Base-by-base conservation (phyloP, 2,888 invertebrate genomes). In the Apomyelois bistriatella region DNA sequence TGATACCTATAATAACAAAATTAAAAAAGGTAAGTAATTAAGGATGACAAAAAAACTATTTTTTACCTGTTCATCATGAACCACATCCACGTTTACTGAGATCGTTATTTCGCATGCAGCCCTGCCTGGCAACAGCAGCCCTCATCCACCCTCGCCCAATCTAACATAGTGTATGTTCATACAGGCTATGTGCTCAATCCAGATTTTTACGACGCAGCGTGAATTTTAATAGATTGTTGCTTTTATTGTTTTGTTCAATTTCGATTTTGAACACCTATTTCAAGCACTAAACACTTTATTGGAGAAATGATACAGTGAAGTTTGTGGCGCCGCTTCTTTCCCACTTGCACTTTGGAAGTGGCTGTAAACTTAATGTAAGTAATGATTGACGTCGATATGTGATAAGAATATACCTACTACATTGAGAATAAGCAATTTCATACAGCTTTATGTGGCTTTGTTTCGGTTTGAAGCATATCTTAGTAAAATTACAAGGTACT, bases 81-180 rank as follows among this genome's bases (percentile, higher is more conserved):
- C 32, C 36, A 36, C 16, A 48, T 43, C 42, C 42, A 43, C 42
- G 12, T 3, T 12, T 28, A 28, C 3, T 43, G 12, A n/a, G 42
- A 12, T 43, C n/a, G 41, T 28, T 28, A 28, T 43, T 43, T 28
- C 28, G 41, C 22, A 42, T 16, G 16, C 17, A 28, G 72, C 79
- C 82, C 76, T 74, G 76, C 82, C 62, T 82, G 68, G 83, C 82
- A 84, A 84, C 86, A 80, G 74, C 62, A 70, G 64, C 70, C 76
- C 68, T 70, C 71, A 66, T 71, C 71, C 64, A 64, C 66, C 66
- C 65, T 59, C 61, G 70, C 72, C 83, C 84, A 83, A 81, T 82
- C 84, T 76, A 71, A 76, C 79, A 79, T 82, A 86, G 84, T 85
- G 85, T 85, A 85, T 81, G 76, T 79, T 76, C 78, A 73, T 78